Evolutionary conservation across 2,113 vertebrate species (phyloP).

Genomic region (Dendropsophus ebraccatus): DNA sequence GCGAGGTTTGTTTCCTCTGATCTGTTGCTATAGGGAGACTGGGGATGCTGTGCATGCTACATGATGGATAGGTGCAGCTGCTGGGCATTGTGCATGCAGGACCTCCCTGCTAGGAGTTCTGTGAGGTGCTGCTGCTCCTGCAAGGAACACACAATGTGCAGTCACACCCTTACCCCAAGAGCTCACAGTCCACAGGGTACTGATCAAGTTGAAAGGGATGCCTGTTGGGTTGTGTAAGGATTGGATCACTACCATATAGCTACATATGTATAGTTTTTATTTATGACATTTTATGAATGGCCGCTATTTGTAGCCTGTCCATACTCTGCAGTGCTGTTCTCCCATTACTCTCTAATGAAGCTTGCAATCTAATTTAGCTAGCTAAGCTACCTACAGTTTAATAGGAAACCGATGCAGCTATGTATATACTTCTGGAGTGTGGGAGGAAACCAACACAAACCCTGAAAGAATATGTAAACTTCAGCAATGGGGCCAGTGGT

Average conservation of each 20-base stretch:
- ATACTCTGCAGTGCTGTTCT: not conserved
- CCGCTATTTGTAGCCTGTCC: too few relatives aligned
- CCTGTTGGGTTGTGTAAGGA: too few relatives aligned
- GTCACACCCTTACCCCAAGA: slow-evolving; percentile 8
- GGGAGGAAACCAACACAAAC: not conserved
- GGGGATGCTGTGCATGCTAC: not conserved
- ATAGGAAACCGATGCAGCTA: not conserved
- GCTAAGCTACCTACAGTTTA: not conserved
- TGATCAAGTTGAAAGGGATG: too few relatives aligned
- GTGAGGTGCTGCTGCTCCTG: slow-evolving; percentile 32
- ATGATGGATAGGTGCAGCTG: not conserved
- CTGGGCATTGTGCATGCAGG: slow-evolving; percentile 2
- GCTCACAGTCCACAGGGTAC: not conserved
- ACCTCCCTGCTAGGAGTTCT: not conserved
- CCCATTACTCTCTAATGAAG: not conserved
- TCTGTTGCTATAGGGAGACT: slow-evolving; percentile 34
- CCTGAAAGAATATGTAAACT: not conserved
- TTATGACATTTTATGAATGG: too few relatives aligned
- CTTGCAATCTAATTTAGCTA: not conserved
- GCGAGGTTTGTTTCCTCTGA: not conserved
- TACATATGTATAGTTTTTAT: too few relatives aligned
- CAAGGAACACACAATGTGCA: not conserved
- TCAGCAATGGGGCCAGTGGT: not conserved
- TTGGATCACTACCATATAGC: too few relatives aligned
- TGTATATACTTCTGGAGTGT: not conserved